Conservation (phyloP, 2,888 invertebrate genomes). For the Vesta saturnalis region DNA sequence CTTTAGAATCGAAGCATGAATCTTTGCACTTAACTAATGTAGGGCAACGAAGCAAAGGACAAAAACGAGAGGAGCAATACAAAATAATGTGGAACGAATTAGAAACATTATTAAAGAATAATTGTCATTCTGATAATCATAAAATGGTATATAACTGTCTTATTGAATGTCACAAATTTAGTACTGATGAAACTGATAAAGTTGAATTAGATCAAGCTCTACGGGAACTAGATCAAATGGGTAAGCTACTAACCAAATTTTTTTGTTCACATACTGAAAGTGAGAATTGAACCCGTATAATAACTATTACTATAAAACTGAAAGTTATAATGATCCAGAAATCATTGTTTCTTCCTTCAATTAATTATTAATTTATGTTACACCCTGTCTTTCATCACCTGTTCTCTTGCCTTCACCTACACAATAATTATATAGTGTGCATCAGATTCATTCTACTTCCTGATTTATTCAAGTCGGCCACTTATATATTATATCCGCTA, state of each 20-base stretch:
- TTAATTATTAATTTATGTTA: no score
- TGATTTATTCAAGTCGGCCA: no score
- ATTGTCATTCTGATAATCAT: constrained; percentile 82
- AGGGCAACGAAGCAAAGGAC: constrained; percentile 70
- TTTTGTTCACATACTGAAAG: constrained; percentile 4
- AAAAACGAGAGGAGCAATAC: constrained; percentile 88
- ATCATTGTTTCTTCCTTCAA: no score
- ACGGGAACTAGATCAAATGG: constrained; percentile 66
- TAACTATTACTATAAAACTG: no score
- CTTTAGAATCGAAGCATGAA: constrained; percentile 86
- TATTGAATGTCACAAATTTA: constrained; percentile 76
- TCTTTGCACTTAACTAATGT: constrained; percentile 77
- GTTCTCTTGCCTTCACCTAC: no score
- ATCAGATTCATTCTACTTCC: no score
- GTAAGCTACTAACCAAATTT: constrained; percentile 53
- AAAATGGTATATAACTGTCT: constrained; percentile 81
- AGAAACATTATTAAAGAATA: constrained; percentile 82
- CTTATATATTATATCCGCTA: no score
- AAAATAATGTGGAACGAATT: constrained; percentile 90
- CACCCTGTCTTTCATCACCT: no score
- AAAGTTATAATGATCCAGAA: no score
- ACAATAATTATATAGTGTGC: no score
- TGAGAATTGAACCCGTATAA: no score
- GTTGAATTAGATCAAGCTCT: constrained; percentile 71
- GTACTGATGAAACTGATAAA: constrained; percentile 69